phyloP scores from a whole-genome alignment of 2,113 vertebrate species.

The Rattus rattus region DNA sequence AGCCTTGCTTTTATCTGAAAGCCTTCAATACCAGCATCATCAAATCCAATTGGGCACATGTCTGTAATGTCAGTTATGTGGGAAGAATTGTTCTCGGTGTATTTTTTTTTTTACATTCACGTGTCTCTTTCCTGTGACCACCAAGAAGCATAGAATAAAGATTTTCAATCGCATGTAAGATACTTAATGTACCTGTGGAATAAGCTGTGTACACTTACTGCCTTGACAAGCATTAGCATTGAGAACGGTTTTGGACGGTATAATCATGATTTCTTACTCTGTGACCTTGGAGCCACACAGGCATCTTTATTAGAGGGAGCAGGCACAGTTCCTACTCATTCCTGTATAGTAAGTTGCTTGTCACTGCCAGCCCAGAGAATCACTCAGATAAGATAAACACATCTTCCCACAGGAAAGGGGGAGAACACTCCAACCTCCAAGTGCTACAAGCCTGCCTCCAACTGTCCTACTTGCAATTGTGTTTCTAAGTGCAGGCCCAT shows the following conservation, averaged over 20 bases:
- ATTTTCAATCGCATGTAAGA: not conserved
- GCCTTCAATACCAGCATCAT: not conserved
- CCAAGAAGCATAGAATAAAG: not conserved
- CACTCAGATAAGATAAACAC: conserved; percentile 27
- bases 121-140: not conserved
- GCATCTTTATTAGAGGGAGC: not conserved
- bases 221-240: not conserved
- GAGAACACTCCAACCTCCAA: not conserved
- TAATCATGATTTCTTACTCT: not conserved
- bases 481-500: not conserved
- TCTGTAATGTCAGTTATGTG: too few relatives aligned
- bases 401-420: not conserved
- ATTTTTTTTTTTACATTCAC: not conserved
- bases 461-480: not conserved
- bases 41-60: too few relatives aligned
- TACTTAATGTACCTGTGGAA: not conserved
- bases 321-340: conserved; percentile 19
- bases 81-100: not conserved
- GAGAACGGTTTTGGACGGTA: not conserved
- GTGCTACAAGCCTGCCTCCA: not conserved
- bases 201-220: not conserved
- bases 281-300: not conserved
- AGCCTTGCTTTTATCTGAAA: not conserved
- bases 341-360: not conserved
- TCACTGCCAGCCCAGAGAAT: not conserved